These are phyloP conservation scores for Myripristis jacobus DNA, from an alignment of 2,797 vertebrate genomes.

Conservation along the genomic window DNA sequence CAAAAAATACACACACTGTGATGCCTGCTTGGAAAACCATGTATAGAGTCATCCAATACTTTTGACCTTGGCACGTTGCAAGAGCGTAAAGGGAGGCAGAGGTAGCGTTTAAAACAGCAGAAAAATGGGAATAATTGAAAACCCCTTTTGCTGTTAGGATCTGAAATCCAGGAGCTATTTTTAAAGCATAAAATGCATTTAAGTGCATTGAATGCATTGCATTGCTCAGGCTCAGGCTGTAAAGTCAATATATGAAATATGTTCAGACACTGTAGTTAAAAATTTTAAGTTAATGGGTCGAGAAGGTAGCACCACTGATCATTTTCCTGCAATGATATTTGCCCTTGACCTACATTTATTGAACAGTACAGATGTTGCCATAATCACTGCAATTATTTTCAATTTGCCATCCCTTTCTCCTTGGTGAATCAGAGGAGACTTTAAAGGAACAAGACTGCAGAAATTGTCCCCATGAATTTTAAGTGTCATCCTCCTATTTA, in stretches of 20 bases:
- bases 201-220: background rate
- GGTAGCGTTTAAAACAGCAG: background rate
- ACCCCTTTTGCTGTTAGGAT: background rate
- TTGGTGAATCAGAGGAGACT: constrained; percentile 62
- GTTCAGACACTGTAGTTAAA: background rate
- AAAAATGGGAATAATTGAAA: constrained; percentile 2
- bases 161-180: background rate
- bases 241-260: background rate
- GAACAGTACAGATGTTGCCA: constrained; percentile 71
- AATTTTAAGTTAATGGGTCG: constrained; percentile 29
- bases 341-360: constrained; percentile 72
- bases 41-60: background rate
- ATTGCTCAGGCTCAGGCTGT: background rate
- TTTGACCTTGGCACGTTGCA: constrained; percentile 26
- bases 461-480: constrained; percentile 70
- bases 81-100: background rate
- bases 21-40: constrained; percentile 15
- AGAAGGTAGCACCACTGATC: constrained; percentile 35
- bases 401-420: constrained; percentile 73
- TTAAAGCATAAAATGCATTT: background rate
- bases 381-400: constrained; percentile 79
- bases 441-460: constrained; percentile 60
- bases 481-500: constrained; percentile 67
- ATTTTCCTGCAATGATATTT: constrained; percentile 45
- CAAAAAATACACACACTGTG: background rate